Evolutionary conservation across 2,113 vertebrate genomes (phyloP).

Genomic region (Cynocephalus volans): DNA sequence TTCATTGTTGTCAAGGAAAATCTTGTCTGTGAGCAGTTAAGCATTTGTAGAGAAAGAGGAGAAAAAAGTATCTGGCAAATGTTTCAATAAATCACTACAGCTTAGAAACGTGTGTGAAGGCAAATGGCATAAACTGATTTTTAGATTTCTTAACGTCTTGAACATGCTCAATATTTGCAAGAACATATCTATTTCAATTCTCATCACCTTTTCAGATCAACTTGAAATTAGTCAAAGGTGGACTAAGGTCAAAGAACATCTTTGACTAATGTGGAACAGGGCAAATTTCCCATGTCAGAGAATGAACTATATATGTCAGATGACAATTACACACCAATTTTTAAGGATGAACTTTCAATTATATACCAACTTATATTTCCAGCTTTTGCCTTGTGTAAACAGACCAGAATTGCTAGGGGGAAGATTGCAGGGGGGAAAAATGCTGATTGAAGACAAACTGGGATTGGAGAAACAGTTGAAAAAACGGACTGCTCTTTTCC

Average conservation of each 20-base stretch:
- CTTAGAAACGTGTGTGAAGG: slow-evolving; percentile 70
- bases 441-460: background rate
- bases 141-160: slow-evolving; percentile 60
- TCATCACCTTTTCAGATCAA: slow-evolving; percentile 30
- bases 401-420: background rate
- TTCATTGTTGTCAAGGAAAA: slow-evolving; percentile 60
- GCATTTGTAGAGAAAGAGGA: background rate
- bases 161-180: background rate
- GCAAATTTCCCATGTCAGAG: background rate
- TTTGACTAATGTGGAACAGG: background rate
- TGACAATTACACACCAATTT: background rate
- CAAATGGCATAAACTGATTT: slow-evolving; percentile 34
- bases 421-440: background rate
- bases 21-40: slow-evolving; percentile 20
- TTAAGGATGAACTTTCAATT: slow-evolving; percentile 58
- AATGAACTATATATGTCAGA: background rate
- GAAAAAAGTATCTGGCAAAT: slow-evolving; percentile 14
- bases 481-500: background rate
- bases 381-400: slow-evolving; percentile 12
- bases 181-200: background rate
- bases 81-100: slow-evolving; percentile 69
- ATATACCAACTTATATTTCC: background rate
- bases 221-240: slow-evolving; percentile 57
- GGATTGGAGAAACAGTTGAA: background rate
- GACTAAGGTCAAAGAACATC: background rate